Evolutionary conservation across 1,140 invertebrate species (phyloP).

Genomic region (Panagrolaimus sp.): DNA sequence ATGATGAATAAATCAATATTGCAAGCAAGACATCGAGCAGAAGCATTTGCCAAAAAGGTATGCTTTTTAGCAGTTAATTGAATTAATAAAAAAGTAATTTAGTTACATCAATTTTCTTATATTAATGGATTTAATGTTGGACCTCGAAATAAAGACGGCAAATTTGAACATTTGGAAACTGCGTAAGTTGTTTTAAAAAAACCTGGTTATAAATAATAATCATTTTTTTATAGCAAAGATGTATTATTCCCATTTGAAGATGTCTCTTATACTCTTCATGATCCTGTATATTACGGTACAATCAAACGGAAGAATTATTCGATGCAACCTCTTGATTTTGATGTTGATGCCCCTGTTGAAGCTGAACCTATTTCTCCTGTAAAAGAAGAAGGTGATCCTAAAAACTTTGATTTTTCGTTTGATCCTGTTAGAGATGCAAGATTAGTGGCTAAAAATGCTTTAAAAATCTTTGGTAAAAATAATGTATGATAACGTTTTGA

Average conservation of each 20-base stretch:
- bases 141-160: not conserved
- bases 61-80: not conserved
- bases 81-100: not conserved
- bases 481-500: not conserved
- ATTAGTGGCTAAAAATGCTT: conserved; percentile 51
- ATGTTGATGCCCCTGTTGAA: conserved; percentile 10
- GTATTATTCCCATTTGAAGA: conserved; percentile 9
- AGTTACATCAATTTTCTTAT: not conserved
- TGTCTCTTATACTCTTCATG: not conserved
- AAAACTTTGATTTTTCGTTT: conserved; percentile 47
- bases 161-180: not conserved
- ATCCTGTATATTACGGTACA: too few species aligned
- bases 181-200: not conserved
- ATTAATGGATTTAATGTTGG: not conserved
- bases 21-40: not conserved
- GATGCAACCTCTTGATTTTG: too few species aligned
- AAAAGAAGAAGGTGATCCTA: not conserved
- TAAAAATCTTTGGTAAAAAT: not conserved
- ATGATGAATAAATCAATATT: not conserved
- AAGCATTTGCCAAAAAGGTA: not conserved
- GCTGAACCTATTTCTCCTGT: not conserved
- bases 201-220: too few species aligned
- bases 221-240: not conserved
- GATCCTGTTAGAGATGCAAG: conserved; percentile 44
- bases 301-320: too few species aligned